phyloP scores from a whole-genome alignment of 1,140 invertebrate species.

The Cydia splendana region DNA sequence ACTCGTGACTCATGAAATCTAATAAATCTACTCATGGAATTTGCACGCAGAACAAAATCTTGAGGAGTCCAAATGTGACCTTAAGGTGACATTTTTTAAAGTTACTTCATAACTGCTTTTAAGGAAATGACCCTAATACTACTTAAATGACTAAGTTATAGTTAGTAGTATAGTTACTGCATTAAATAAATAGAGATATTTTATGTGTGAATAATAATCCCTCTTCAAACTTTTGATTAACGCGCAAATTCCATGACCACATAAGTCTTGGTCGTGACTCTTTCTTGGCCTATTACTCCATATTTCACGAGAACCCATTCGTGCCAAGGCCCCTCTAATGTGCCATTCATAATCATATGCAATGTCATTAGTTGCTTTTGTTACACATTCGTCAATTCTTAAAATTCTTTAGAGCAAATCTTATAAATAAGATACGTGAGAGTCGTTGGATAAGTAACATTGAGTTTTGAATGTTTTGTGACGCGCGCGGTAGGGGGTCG shows the following conservation, averaged over 20 bases:
- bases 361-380: conserved; percentile 36
- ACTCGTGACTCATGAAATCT: neutral
- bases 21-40: too few relatives aligned
- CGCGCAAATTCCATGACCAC: too few relatives aligned
- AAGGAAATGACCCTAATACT: too few relatives aligned
- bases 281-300: conserved; percentile 10
- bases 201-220: too few relatives aligned
- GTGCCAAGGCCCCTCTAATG: conserved; percentile 68
- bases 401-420: conserved; percentile 7
- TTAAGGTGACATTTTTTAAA: too few relatives aligned
- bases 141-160: too few relatives aligned
- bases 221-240: too few relatives aligned
- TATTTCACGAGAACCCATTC: conserved; percentile 60
- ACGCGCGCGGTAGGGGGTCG: neutral
- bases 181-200: too few relatives aligned
- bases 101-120: too few relatives aligned
- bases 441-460: neutral
- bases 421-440: conserved; percentile 1
- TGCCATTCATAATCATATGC: conserved; percentile 54
- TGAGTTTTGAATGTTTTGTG: conserved; percentile 5
- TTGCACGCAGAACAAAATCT: too few relatives aligned
- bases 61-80: too few relatives aligned
- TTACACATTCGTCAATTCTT: conserved; percentile 13
- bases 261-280: neutral
- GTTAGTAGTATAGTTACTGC: too few relatives aligned